Base-by-base conservation (phyloP, 2,888 invertebrate species). In the Tinea semifulvella region DNA sequence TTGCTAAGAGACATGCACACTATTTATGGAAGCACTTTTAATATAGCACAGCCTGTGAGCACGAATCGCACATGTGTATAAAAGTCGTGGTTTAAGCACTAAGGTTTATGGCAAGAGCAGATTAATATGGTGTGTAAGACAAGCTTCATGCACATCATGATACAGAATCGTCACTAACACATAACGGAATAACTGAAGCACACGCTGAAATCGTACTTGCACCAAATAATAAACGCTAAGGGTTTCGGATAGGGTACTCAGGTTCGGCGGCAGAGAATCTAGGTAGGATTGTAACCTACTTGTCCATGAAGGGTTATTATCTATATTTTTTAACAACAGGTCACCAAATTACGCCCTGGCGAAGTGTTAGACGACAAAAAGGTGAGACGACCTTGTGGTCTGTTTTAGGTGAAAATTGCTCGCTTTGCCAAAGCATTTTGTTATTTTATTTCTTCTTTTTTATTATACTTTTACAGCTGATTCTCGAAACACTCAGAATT, bases 281-380 rank as follows among this genome's bases (percentile, higher is more conserved):
- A 68, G 68, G 71, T 72, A 68, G 65, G 65, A 50, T 49, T 52
- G 53, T 56, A 51, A 50, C 50, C 10, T 10, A 11, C n/a, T 31
- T 31, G 19, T 2, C 35, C 18, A 16, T 10, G 53, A 58, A 64
- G 69, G 68, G 66, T 60, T 67, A 74, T 74, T 72, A 73, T 76
- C 69, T 65, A 58, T 75, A 50, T 79, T 77, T 75, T 79, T 70
- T 73, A 70, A 75, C 66, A 73, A 76, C 81, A 82, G 92, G 91
- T 91, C 84, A 91, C 88, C 82, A 92, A 93, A 88, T 91, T 94
- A 81, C 92, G 94, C 65, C 94, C 94, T 62, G 94, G 94, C 77
- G 94, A 94, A 88, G 91, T 95, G 77, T 80, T 92, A 84, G 92
- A 92, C 84, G 94, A 94, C 76, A 92, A 90, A 87, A 92, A 93